phyloP scores from a whole-genome alignment of 1,140 invertebrate genomes.

The Drosophila watanabei region DNA sequence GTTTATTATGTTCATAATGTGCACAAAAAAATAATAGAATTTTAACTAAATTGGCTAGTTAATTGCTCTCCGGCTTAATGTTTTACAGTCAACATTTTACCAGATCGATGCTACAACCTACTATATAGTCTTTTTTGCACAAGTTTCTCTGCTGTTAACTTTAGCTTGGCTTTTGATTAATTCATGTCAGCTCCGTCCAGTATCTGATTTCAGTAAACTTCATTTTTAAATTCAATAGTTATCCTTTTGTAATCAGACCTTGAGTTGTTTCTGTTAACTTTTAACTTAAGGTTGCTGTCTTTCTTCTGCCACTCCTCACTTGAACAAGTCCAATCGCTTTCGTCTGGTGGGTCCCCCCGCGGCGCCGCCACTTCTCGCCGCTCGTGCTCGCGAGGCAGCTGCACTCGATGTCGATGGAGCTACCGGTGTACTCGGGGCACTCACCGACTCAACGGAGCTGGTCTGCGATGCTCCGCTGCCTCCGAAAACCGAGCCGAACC shows the following conservation, averaged over 20 bases:
- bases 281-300: constrained; percentile 30
- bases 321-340: constrained; percentile 66
- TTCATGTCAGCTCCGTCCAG: not conserved
- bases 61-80: constrained; percentile 33
- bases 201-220: not conserved
- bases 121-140: constrained; percentile 9
- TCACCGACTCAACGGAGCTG: constrained; percentile 48
- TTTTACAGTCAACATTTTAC: constrained; percentile 37
- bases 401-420: constrained; percentile 43
- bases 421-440: constrained; percentile 56
- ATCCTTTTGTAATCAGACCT: not conserved
- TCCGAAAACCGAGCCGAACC: constrained; percentile 61
- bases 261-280: constrained; percentile 30
- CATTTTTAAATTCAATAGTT: constrained; percentile 1
- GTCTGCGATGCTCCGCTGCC: constrained; percentile 13
- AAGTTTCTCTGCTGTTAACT: constrained; percentile 26
- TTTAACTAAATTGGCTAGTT: constrained; percentile 66
- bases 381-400: constrained; percentile 29
- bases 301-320: constrained; percentile 31
- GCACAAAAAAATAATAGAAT: constrained; percentile 21
- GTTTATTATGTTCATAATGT: constrained; percentile 19
- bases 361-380: constrained; percentile 42
- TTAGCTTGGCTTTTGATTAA: constrained; percentile 30
- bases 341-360: constrained; percentile 46
- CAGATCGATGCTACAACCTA: constrained; percentile 34